Evolutionary conservation across 1,140 invertebrate genomes (phyloP).

Genomic region (Phthorimaea operculella): DNA sequence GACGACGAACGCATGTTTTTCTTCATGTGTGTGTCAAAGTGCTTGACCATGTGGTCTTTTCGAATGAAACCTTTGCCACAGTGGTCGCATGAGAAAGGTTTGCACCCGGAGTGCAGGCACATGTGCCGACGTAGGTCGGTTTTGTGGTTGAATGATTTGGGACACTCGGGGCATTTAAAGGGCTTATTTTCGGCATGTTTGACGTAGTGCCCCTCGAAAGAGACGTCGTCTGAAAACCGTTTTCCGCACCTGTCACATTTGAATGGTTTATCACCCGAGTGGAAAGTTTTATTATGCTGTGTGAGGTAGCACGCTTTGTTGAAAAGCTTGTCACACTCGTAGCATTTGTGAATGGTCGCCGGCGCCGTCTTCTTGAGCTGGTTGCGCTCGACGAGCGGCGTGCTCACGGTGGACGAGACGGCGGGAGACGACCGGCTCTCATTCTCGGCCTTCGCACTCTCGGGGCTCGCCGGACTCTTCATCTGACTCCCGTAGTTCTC

Average conservation of each 20-base stretch:
- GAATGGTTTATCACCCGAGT: conserved; percentile 85
- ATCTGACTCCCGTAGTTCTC: conserved; percentile 64
- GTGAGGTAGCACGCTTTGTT: conserved; percentile 89
- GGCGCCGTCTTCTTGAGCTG: conserved; percentile 46
- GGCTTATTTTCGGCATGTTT: conserved; percentile 89
- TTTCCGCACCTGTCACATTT: conserved; percentile 88
- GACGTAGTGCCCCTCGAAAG: conserved; percentile 76
- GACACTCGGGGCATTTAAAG: conserved; percentile 88
- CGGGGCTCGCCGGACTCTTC: conserved; percentile 62
- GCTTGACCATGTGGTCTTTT: conserved; percentile 96
- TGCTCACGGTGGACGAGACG: conserved; percentile 55
- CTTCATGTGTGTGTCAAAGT: conserved; percentile 83
- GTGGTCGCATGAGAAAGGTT: conserved; percentile 82
- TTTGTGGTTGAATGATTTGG: conserved; percentile 86
- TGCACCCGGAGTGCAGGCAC: conserved; percentile 85
- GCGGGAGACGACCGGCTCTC: conserved; percentile 51
- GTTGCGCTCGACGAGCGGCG: conserved; percentile 59
- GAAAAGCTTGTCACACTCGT: conserved; percentile 86
- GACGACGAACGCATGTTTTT: conserved; percentile 46
- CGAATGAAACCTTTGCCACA: conserved; percentile 93
- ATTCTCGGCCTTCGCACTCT: conserved; percentile 54
- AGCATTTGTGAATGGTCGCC: conserved; percentile 74
- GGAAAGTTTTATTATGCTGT: conserved; percentile 91
- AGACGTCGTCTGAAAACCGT: conserved; percentile 76
- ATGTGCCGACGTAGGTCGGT: conserved; percentile 90